Conservation (phyloP, 64 coral and sea anemone species). For the Montipora foliosa region DNA sequence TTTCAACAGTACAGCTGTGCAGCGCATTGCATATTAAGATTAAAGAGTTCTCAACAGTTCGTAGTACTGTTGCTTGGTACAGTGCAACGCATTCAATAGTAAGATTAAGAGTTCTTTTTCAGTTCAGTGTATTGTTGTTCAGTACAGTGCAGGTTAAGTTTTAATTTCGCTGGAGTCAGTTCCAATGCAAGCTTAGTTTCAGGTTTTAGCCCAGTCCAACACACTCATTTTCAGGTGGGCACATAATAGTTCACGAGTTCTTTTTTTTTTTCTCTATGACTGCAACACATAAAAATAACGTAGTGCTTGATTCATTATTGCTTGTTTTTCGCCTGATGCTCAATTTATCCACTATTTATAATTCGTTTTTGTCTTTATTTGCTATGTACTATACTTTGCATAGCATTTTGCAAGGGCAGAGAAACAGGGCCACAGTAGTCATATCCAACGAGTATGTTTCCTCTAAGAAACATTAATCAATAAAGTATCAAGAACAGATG, state of each 20-base stretch:
- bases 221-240: conserved; percentile 9
- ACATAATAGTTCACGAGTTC: conserved; percentile 7
- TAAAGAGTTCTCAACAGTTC: no score
- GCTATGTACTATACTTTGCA: conserved; percentile 4
- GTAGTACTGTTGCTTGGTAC: no score
- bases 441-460: background rate
- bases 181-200: conserved; percentile 12
- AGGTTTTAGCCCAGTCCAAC: conserved; percentile 8
- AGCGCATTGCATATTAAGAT: no score
- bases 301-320: conserved; percentile 9
- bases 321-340: conserved; percentile 2
- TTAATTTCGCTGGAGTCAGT: background rate
- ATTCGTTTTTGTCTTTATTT: conserved; percentile 5
- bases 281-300: conserved; percentile 14
- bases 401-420: conserved; percentile 8
- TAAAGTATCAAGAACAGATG: conserved; percentile 18
- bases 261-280: background rate
- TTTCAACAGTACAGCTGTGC: no score
- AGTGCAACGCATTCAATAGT: no score
- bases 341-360: conserved; percentile 7
- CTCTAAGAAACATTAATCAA: conserved; percentile 7
- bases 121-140: background rate
- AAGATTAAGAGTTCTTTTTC: no score
- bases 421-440: conserved; percentile 9
- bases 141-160: background rate